Percentiles rank a stretch among this genome's conserved stretches.
These are phyloP conservation scores for Astreopora myriophthalma DNA, from an alignment of 64 coral and sea anemone genomes.

Conservation along the genomic window DNA sequence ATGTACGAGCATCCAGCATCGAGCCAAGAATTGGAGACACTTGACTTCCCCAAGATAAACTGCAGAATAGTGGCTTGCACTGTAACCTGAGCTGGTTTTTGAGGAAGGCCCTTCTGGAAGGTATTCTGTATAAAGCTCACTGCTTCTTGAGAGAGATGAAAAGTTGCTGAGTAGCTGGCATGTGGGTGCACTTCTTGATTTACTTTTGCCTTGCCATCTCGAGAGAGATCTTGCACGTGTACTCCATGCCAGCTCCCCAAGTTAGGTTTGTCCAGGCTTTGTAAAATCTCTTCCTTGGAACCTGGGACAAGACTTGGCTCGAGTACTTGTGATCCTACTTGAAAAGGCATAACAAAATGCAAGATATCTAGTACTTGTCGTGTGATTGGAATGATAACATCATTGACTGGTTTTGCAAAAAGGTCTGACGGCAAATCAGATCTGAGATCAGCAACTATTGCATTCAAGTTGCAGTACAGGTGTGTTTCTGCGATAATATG, in stretches of 20 bases:
- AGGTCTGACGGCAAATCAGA: neutral
- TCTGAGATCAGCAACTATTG: neutral
- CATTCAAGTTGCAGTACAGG: constrained; percentile 9
- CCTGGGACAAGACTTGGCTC: neutral
- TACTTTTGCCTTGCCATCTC: neutral
- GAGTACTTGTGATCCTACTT: neutral
- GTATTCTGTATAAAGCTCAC: neutral
- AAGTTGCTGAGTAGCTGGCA: constrained; percentile 13
- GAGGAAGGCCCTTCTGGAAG: neutral
- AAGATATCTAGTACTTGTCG: neutral
- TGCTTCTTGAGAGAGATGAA: constrained; percentile 7
- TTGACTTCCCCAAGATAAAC: neutral
- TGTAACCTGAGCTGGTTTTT: neutral
- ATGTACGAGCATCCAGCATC: neutral
- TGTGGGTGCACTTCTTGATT: neutral
- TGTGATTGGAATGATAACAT: neutral
- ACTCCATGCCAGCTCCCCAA: neutral
- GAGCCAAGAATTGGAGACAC: neutral
- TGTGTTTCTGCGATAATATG: neutral
- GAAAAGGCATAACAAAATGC: constrained; percentile 3
- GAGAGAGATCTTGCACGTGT: neutral
- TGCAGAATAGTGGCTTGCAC: neutral
- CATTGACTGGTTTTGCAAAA: neutral
- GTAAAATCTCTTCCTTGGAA: constrained; percentile 1
- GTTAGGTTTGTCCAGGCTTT: neutral